Base-by-base conservation (phyloP, 2,797 vertebrate genomes). In the Aplochiton taeniatus region DNA sequence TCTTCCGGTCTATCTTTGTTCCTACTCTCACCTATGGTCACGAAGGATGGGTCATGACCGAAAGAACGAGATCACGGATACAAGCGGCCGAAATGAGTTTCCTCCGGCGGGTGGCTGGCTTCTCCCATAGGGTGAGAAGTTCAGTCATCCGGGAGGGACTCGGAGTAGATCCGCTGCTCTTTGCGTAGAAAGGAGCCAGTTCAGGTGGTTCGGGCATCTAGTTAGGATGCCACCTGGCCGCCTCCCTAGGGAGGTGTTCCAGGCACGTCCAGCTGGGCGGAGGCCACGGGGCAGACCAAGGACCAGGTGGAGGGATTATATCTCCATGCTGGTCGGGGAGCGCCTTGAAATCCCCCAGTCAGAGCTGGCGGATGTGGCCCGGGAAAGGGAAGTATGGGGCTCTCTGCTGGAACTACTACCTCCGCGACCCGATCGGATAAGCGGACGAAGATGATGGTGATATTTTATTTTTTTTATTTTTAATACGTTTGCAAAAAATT, bases 21-120 rank as follows among this genome's bases (percentile, higher is more conserved):
- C 14, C n/a, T 4, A 18, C 42, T 19, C 49, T 63, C 20, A 63
- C 31, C 9, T 63, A 63, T 63, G 18, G 60, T 50, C 60, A 62
- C 16, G 20, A 58, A 20, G 17, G 12, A 2, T 31, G 19, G 19
- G 19, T 31, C 31, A 31, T 31, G 31, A 31, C 31, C 31, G 31
- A 31, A 31, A 31, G 31, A 31, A 31, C 31, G 31, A 31, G 31
- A 31, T 31, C 31, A 6, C 31, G 31, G 31, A 31, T 43, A n/a
- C 55, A 42, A 58, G 55, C 20, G 19, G 55, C 31, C 4, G 11
- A 58, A 58, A 58, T 58, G 55, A 9, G 20, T 14, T 58, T 58
- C 13, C 55, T 58, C 31, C 12, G 19, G 8, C 3, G 31, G 55
- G 31, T 43, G 13, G 55, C 19, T 31, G 55, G 55, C 9, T 4